phyloP scores from a whole-genome alignment of 2,888 invertebrate genomes.

The Eugnorisma glareosa region DNA sequence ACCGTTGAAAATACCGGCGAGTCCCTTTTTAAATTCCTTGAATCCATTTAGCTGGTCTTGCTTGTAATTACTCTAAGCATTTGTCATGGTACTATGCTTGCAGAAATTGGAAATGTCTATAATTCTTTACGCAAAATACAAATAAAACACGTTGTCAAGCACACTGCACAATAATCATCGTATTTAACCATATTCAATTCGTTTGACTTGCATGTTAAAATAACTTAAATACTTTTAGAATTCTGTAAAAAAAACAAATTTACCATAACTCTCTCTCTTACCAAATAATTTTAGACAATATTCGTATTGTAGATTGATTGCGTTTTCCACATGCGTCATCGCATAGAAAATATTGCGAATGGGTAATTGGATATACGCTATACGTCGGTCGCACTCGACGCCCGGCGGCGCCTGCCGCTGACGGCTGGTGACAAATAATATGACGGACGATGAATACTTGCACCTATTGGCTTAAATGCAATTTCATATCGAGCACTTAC shows the following conservation, averaged over 20 bases:
- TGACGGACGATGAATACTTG: slow-evolving; percentile 83
- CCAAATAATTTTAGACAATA: slow-evolving; percentile 66
- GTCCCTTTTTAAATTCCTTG: neutral
- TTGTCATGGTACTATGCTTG: neutral
- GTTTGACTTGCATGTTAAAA: neutral
- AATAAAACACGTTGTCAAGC: neutral
- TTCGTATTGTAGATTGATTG: slow-evolving; percentile 84
- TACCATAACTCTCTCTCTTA: slow-evolving; percentile 37
- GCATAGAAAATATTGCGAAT: slow-evolving; percentile 89
- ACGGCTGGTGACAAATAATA: slow-evolving; percentile 88
- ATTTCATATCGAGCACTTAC: slow-evolving; percentile 76
- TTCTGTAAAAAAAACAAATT: slow-evolving; percentile 12
- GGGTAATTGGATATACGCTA: slow-evolving; percentile 87
- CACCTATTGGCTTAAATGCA: slow-evolving; percentile 80
- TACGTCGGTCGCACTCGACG: slow-evolving; percentile 84
- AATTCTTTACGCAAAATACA: neutral
- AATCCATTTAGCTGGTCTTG: neutral
- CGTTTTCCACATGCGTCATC: slow-evolving; percentile 82
- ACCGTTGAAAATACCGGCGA: neutral
- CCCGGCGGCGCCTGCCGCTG: slow-evolving; percentile 81
- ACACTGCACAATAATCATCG: neutral
- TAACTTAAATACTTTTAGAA: neutral
- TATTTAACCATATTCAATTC: neutral
- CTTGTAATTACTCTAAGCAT: neutral
- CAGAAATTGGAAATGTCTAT: neutral